phyloP scores from a whole-genome alignment of 2,113 vertebrate genomes.

The Lamprotornis superbus region DNA sequence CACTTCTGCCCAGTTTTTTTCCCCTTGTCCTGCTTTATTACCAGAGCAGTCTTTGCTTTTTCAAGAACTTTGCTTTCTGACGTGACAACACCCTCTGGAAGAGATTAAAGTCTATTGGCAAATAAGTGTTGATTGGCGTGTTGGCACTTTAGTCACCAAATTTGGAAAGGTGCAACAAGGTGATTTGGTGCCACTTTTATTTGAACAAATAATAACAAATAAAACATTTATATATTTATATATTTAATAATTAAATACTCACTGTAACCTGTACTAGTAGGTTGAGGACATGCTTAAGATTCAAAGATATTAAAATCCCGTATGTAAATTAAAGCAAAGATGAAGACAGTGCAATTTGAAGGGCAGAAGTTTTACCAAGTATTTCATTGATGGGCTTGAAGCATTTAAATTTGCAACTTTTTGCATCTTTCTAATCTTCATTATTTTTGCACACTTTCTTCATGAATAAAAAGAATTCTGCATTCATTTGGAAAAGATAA shows the following conservation, averaged over 20 bases:
- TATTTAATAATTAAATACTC: not conserved
- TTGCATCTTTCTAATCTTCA: not conserved
- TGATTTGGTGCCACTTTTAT: not conserved
- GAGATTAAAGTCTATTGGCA: not conserved
- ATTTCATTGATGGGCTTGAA: not conserved
- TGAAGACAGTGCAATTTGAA: not conserved
- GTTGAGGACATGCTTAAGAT: not conserved
- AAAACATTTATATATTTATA: no score
- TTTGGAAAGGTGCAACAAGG: not conserved
- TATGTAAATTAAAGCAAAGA: not conserved
- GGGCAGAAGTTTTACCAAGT: not conserved
- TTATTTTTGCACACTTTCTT: not conserved
- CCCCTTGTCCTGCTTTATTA: conserved; percentile 13
- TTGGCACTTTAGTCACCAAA: not conserved
- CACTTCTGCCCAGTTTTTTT: not conserved
- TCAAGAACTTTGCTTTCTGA: not conserved
- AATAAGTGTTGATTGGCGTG: not conserved
- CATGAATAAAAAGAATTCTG: not conserved
- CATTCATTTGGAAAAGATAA: not conserved
- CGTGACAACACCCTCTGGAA: not conserved
- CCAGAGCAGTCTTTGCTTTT: not conserved
- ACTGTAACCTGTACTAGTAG: not conserved
- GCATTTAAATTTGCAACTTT: not conserved
- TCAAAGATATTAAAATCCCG: not conserved
- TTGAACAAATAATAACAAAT: not conserved